Percentiles rank a stretch among this genome's conserved stretches.
Evolutionary conservation across 2,797 vertebrate species (phyloP).

Genomic region (Anomalospiza imberbis): DNA sequence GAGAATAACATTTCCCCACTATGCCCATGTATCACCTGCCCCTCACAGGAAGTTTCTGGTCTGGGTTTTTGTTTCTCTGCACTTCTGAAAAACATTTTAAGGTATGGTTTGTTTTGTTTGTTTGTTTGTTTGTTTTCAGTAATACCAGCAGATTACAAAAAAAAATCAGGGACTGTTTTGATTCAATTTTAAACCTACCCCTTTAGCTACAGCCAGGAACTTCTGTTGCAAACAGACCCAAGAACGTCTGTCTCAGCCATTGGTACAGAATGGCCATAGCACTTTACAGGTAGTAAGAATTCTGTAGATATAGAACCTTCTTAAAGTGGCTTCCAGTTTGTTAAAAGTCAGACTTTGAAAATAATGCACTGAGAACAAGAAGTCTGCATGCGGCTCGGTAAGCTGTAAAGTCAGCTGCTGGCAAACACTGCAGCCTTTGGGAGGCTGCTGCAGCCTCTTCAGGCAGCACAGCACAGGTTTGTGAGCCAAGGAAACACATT

Average conservation of each 20-base stretch:
- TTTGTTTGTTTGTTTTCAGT: background rate
- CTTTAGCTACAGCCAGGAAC: background rate
- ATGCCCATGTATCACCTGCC: background rate
- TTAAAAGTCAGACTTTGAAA: background rate
- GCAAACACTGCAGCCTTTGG: fast-evolving
- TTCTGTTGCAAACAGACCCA: background rate
- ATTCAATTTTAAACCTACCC: background rate
- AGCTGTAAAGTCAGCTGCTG: background rate
- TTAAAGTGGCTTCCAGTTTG: background rate
- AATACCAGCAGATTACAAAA: background rate
- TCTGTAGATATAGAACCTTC: background rate
- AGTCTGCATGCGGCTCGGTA: fast-evolving
- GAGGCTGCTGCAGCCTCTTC: background rate
- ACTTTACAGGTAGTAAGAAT: background rate
- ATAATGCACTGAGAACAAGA: background rate
- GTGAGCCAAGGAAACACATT: background rate
- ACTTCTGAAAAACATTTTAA: background rate
- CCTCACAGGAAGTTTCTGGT: background rate
- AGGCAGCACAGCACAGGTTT: background rate
- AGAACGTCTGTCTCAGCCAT: fast-evolving
- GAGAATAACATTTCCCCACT: background rate
- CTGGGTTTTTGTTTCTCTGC: background rate
- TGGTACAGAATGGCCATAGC: fast-evolving
- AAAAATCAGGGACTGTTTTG: background rate
- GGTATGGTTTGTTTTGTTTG: too few relatives aligned